Conservation (phyloP, 2,888 invertebrate species). For the Diaprepes abbreviatus region DNA sequence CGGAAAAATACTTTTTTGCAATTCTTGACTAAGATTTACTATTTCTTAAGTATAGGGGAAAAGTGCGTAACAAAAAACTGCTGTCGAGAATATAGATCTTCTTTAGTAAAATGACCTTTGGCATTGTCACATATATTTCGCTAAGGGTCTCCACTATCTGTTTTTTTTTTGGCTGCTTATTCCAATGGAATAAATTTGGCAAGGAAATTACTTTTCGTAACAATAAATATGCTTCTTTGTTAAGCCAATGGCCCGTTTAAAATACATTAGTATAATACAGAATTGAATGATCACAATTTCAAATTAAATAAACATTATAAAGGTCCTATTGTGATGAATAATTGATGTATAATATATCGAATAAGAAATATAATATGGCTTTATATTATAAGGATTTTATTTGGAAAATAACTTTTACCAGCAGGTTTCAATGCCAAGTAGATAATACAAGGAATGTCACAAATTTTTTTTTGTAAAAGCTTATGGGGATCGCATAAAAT, state of each 20-base stretch:
- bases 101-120: conserved; percentile 1
- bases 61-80: background rate
- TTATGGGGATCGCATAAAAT: no score
- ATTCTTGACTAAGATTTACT: background rate
- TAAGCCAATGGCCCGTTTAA: background rate
- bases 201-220: background rate
- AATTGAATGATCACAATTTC: no score
- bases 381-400: no score
- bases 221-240: background rate
- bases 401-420: no score
- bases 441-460: no score
- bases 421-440: no score
- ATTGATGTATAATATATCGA: no score
- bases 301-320: no score
- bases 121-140: conserved; percentile 12
- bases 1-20: background rate
- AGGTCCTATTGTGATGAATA: no score
- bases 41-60: background rate
- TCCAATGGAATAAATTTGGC: background rate
- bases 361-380: no score
- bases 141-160: conserved; percentile 9
- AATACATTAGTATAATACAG: background rate
- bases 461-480: no score
- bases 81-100: conserved; percentile 6
- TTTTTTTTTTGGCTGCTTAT: conserved; percentile 9